Base-by-base conservation (phyloP, 64 coral and sea anemone species). In the Pachyseris speciosa region DNA sequence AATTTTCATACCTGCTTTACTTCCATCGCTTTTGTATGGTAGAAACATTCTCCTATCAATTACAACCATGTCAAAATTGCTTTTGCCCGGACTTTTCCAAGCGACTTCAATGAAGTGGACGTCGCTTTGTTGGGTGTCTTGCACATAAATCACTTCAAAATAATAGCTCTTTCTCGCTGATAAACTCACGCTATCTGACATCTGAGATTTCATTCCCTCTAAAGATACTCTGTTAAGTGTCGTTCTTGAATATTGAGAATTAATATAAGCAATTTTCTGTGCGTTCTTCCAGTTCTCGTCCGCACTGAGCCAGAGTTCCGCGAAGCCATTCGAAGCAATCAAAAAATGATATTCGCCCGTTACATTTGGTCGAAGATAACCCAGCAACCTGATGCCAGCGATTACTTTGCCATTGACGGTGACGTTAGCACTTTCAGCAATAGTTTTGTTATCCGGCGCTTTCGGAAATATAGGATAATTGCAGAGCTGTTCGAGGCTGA, bases 381-480 rank as follows among this genome's bases (percentile, higher is more conserved):
- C 77, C 9, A 81, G 30, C 8, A 81, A 34, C 40, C 77, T 31
- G 39, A 60, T 34, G 5, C 51, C 33, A 38, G 22, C 52, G 25
- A 80, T 8, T 57, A n/a, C 39, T 28, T 37, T 22, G 53, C 0
- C 33, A 8, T 6, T 11, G 9, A 34, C 59, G 5, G 39, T 3
- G 1, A 80, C 7, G 77, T 80, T 34, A 24, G 20, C 53, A 40
- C 20, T 80, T 25, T 22, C 5, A 37, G 40, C 53, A 15, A 39
- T 59, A 19, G 32, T 40, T 38, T 53, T 81, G 55, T 59, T 38
- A 81, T 81, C 77, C 8, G 77, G 77, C 2, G 77, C 77, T 3
- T 81, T 61, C 0, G 77, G 77, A 40, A 81, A 81, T 37, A 81
- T 81, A 36, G 77, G 77, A 27, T 81, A 81, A 81, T 81, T 81